Evolutionary conservation across 2,797 vertebrate species (phyloP).

Genomic region (Cuniculus paca): DNA sequence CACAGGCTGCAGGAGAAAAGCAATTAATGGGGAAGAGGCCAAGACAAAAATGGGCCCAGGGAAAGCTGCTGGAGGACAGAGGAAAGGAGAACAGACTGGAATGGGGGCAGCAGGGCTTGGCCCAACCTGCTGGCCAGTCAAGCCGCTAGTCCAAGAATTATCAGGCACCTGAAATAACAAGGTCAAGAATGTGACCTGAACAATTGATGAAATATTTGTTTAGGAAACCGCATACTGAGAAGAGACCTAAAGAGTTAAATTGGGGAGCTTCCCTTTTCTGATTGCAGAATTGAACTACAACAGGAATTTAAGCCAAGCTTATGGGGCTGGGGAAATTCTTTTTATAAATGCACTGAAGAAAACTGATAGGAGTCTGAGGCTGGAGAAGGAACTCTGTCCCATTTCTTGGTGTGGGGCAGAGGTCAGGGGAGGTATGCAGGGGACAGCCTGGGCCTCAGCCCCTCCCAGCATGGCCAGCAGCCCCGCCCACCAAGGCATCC

Average conservation of each 20-base stretch:
- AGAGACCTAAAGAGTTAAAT: constrained; percentile 45
- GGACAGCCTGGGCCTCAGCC: constrained; percentile 72
- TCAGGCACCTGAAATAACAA: constrained; percentile 80
- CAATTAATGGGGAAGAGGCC: constrained; percentile 30
- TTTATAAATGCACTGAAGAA: neutral
- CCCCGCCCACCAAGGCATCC: constrained; percentile 79
- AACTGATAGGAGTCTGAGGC: neutral
- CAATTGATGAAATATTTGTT: constrained; percentile 36
- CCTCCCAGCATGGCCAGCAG: constrained; percentile 60
- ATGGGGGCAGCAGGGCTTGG: neutral
- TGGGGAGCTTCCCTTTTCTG: constrained; percentile 63
- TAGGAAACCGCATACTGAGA: constrained; percentile 67
- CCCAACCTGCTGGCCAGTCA: neutral
- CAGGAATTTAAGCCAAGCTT: constrained; percentile 34
- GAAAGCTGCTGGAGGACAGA: neutral
- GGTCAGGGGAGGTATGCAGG: neutral
- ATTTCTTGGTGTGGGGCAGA: neutral
- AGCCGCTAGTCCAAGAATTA: constrained; percentile 54
- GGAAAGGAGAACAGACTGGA: fast-evolving
- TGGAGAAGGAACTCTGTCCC: neutral
- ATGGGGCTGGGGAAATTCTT: neutral
- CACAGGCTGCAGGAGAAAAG: constrained; percentile 25
- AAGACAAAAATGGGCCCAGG: neutral
- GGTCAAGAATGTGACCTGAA: constrained; percentile 73
- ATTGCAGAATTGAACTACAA: neutral